Evolutionary conservation across 37 sponge, comb jelly and placozoan genomes (phyloP), one percentile per base, ranked within the genome.

Genomic region (Chondrilla cf. caribensis): DNA sequence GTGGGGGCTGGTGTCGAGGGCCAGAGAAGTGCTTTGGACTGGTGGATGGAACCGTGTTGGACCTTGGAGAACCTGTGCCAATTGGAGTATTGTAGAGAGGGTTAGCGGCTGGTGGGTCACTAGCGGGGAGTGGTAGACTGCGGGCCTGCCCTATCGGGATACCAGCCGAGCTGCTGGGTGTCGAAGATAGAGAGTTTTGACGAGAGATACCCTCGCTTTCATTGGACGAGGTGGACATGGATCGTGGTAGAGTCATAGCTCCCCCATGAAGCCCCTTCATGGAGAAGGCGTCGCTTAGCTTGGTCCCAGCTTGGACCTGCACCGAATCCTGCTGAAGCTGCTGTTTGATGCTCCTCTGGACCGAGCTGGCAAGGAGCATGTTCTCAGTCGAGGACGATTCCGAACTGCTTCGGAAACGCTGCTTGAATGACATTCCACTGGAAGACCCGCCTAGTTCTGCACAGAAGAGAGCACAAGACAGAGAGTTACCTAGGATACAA

Each of bases 221-320:
- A 2, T 58, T 14, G 47, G 78, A 28, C 19, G 37, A 4, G 37
- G 21, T 9, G 32, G 70, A 68, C 2, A 21, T 28, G 37, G 70
- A 68, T 29, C 70, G 70, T 2, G 21, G 2, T 7, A n/a, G 31
- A 19, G 26, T 33, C 3, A 28, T 28, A 36, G 70, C 18, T 17
- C 36, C 32, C 18, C 70, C 70, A 68, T 40, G 57, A 38, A 79
- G 17, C 21, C 83, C 83, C 39, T 83, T 85, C n/a, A 58, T 4
- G 18, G 79, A 18, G 40, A 86, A 54, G 21, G 90, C 90, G 21
- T 89, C 82, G 2, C 62, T 70, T 3, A 89, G 79, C 0, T 79
- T 59, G n/a, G 70, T 68, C 18, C 86, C 90, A 5, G 90, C 55
- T 18, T 86, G 43, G 0, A 84, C 78, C n/a, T 89, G 67, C 6